Evolutionary conservation across 2,797 vertebrate genomes (phyloP).

Genomic region (Philypnodon macrostomus): DNA sequence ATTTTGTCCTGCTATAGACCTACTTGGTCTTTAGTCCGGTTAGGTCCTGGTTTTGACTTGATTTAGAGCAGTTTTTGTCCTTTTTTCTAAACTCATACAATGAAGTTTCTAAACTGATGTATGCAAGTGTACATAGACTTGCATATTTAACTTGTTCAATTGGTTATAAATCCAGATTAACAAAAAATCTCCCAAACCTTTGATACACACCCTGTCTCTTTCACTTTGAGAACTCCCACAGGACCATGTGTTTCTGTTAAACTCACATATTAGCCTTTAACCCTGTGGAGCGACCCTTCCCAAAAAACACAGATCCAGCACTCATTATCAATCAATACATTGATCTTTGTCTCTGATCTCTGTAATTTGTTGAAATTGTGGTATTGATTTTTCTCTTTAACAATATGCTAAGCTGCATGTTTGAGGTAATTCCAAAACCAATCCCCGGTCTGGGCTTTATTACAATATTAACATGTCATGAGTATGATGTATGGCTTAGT

Average conservation of each 20-base stretch:
- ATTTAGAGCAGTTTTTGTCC: too few species aligned
- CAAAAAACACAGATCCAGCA: background rate
- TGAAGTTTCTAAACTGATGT: too few species aligned
- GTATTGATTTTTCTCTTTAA: slow-evolving; percentile 34
- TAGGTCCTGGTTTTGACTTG: too few species aligned
- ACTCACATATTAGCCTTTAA: slow-evolving; percentile 15
- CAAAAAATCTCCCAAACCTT: too few species aligned
- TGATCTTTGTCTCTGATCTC: too few species aligned
- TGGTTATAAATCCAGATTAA: too few species aligned
- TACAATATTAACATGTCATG: background rate
- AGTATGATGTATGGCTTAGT: slow-evolving; percentile 4
- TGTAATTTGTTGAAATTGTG: slow-evolving; percentile 30
- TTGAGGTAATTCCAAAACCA: slow-evolving; percentile 13
- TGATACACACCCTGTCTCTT: background rate
- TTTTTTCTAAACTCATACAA: too few species aligned
- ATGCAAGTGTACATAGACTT: too few species aligned
- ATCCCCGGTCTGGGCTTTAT: background rate
- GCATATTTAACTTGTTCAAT: too few species aligned
- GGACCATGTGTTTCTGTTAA: slow-evolving; percentile 11
- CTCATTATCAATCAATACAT: slow-evolving; percentile 16
- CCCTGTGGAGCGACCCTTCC: background rate
- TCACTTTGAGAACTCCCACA: slow-evolving; percentile 8
- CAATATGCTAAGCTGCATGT: background rate
- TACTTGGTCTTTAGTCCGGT: too few species aligned
- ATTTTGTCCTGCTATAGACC: too few species aligned